phyloP scores from a whole-genome alignment of 2,113 vertebrate genomes.

The Bufo gargarizans region DNA sequence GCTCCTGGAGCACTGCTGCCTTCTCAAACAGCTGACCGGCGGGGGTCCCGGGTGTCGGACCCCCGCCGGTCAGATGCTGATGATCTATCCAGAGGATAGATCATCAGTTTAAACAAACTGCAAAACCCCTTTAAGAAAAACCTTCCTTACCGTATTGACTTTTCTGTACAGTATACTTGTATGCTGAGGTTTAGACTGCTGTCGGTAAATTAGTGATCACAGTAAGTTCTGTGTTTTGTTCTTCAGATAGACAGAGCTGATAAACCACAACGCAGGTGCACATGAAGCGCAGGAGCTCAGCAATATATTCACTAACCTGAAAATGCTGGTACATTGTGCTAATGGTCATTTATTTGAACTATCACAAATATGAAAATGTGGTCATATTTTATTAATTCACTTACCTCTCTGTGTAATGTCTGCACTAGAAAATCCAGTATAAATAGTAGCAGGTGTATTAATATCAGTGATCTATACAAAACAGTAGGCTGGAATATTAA shows the following conservation, averaged over 20 bases:
- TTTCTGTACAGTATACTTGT: background rate
- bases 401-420: conserved; percentile 3
- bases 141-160: background rate
- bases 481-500: conserved; percentile 14
- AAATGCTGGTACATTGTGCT: background rate
- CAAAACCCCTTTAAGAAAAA: background rate
- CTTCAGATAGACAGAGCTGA: background rate
- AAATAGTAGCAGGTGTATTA: conserved; percentile 41
- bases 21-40: no score
- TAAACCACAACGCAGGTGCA: conserved; percentile 11
- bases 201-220: conserved; percentile 14
- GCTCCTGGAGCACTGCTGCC: no score
- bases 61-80: no score
- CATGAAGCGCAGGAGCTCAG: background rate
- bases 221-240: background rate
- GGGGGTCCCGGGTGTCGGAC: no score
- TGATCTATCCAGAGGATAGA: no score
- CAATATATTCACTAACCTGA: background rate
- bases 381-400: conserved; percentile 1
- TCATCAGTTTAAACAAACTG: no score
- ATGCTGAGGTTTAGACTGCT: background rate
- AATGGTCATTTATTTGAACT: conserved; percentile 17
- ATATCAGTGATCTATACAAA: conserved; percentile 24
- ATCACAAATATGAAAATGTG: background rate
- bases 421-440: background rate